Evolutionary conservation across 2,888 invertebrate genomes (phyloP), one percentile per base, ranked within the genome.

Genomic region (Listrodromus nycthemerus): DNA sequence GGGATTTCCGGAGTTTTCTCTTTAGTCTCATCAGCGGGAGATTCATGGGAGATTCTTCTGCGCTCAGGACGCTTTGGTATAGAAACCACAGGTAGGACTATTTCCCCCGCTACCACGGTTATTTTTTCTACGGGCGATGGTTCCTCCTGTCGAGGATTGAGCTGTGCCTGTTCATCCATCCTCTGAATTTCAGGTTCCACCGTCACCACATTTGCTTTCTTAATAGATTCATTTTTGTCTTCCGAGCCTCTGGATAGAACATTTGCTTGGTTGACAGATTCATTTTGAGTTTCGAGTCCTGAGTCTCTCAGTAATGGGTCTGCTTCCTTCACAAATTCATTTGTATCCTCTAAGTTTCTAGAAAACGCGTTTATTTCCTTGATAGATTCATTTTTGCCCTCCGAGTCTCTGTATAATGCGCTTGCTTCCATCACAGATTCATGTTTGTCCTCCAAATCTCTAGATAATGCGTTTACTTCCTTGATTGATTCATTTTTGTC

Each of bases 11-110:
- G 84, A 37, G 65, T 55, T 41, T 69, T 63, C 33, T 66, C 50
- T 79, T 83, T 69, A 66, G 19, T 16, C 55, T 83, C 76, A 48
- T 61, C 6, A 13, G 77, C n/a, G 7, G 82, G 65, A 55, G 74
- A 27, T 19, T 89, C 89, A 19, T 86, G 82, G 33, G 86, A 76
- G 13, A 74, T 76, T 45, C 87, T 85, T 83, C 89, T 90, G 24
- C 90, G 85, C 50, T 90, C 89, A 19, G 90, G 90, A 58, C 88
- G 87, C 61, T 87, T 91, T 5, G 91, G 91, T 33, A 81, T 58
- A 75, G 86, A 80, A 8, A 85, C 74, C 16, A 75, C 73, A 13
- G 83, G 82, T n/a, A 85, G 50, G n/a, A 55, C 21, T 1, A 89
- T 86, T 75, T 89, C 89, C 69, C 88, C 89, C 41, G 88, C 88